These are phyloP conservation scores for Protodeltote pygarga DNA, from an alignment of 2,888 invertebrate species.

Conservation along the genomic window DNA sequence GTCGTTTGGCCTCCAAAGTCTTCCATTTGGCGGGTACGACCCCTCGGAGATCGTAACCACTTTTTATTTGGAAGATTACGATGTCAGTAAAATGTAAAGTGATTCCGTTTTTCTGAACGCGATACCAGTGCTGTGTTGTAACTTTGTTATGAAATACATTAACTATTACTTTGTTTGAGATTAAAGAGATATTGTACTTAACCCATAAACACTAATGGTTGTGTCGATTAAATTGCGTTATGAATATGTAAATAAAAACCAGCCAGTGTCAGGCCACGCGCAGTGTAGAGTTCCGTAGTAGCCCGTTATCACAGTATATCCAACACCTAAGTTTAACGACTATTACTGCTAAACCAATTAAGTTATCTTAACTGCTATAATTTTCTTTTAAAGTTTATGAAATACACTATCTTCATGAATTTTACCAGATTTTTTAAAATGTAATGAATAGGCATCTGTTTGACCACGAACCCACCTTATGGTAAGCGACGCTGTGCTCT, in stretches of 20 bases:
- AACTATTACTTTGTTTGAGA: conserved; percentile 10
- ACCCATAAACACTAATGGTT: conserved; percentile 3
- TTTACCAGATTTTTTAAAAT: too few species aligned
- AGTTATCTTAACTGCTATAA: too few species aligned
- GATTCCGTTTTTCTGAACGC: conserved; percentile 62
- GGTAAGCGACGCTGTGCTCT: too few species aligned
- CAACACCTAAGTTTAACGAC: too few species aligned
- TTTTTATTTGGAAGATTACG: conserved; percentile 73
- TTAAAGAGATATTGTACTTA: conserved; percentile 3
- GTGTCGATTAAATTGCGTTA: background rate
- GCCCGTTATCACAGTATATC: too few species aligned
- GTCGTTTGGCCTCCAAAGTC: conserved; percentile 58
- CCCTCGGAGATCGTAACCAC: conserved; percentile 61
- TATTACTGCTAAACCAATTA: too few species aligned
- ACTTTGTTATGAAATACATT: conserved; percentile 43
- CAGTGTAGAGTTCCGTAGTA: too few species aligned
- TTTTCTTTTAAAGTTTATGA: too few species aligned
- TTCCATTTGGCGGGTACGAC: conserved; percentile 57
- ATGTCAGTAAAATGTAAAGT: conserved; percentile 71
- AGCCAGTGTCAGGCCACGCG: too few species aligned
- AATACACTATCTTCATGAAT: too few species aligned
- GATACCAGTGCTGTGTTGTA: conserved; percentile 41
- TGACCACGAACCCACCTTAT: too few species aligned
- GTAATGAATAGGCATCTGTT: too few species aligned
- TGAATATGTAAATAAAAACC: background rate